Percentiles rank a stretch among this genome's conserved stretches.
These are phyloP conservation scores for Sylvilagus bachmani DNA, from an alignment of 2,113 vertebrate genomes.

Conservation along the genomic window DNA sequence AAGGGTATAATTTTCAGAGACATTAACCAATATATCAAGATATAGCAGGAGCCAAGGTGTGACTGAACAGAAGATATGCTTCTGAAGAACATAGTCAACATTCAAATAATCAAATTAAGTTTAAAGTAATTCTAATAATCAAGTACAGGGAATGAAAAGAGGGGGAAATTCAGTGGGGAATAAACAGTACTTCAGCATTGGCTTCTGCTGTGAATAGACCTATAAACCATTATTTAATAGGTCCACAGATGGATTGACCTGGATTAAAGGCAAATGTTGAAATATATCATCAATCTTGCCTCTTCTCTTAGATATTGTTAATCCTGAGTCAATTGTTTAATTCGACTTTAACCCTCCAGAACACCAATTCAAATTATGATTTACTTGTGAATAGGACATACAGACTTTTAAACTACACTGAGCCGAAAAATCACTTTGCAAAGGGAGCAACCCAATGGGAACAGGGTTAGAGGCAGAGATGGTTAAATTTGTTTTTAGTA, in stretches of 20 bases:
- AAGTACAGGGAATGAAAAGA: background rate
- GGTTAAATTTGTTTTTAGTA: background rate
- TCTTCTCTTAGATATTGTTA: background rate
- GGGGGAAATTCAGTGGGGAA: background rate
- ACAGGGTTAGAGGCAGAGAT: background rate
- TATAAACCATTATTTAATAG: background rate
- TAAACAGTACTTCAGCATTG: background rate
- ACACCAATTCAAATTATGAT: background rate
- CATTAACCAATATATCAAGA: background rate
- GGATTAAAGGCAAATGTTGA: background rate
- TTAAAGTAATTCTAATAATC: background rate
- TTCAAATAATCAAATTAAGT: background rate
- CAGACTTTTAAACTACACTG: background rate
- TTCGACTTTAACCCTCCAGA: conserved; percentile 30
- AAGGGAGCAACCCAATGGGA: background rate
- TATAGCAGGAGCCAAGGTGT: background rate
- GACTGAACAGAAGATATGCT: background rate
- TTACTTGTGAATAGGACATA: background rate
- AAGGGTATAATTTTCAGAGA: background rate
- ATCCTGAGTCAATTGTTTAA: background rate
- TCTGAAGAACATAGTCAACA: background rate
- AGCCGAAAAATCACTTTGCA: background rate
- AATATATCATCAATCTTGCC: background rate
- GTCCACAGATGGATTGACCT: background rate
- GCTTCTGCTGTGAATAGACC: background rate